These are phyloP conservation scores for Sorex fumeus DNA, from an alignment of 2,113 vertebrate genomes.

Conservation along the genomic window DNA sequence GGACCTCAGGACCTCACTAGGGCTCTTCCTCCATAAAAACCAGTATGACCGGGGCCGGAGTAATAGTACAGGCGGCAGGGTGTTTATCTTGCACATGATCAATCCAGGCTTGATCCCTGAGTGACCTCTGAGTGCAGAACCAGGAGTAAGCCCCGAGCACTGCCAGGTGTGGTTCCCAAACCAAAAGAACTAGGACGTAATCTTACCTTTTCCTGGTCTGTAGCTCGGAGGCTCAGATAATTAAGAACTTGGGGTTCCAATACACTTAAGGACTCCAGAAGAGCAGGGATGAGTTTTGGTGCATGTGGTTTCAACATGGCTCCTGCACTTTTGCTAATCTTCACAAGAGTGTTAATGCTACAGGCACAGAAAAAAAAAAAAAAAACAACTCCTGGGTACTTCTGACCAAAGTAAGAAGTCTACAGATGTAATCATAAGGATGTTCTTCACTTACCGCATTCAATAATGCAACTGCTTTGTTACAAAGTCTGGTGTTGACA, in stretches of 20 bases:
- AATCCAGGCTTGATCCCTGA: too few relatives aligned
- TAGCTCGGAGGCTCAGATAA: constrained; percentile 97
- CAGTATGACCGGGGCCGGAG: too few relatives aligned
- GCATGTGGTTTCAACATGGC: constrained; percentile 96
- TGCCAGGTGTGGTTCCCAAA: too few relatives aligned
- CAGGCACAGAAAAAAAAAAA: constrained; percentile 69
- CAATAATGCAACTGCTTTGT: background rate
- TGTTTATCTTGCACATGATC: too few relatives aligned
- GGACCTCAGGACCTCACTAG: background rate
- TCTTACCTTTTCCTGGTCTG: constrained; percentile 98
- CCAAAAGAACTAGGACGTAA: background rate
- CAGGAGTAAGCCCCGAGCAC: too few relatives aligned
- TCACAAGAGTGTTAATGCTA: constrained; percentile 98
- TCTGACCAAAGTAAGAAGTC: background rate
- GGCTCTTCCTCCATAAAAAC: background rate
- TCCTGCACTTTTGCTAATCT: constrained; percentile 98
- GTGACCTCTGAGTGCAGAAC: too few relatives aligned
- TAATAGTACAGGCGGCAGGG: too few relatives aligned
- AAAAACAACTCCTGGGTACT: constrained; percentile 37
- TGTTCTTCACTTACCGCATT: background rate
- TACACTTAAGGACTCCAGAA: constrained; percentile 96
- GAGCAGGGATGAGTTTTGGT: constrained; percentile 95
- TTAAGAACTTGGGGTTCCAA: constrained; percentile 98
- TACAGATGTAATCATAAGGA: background rate
- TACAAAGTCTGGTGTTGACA: background rate